Conservation (phyloP, 2,113 vertebrate species). For the Gallinago undulata region DNA sequence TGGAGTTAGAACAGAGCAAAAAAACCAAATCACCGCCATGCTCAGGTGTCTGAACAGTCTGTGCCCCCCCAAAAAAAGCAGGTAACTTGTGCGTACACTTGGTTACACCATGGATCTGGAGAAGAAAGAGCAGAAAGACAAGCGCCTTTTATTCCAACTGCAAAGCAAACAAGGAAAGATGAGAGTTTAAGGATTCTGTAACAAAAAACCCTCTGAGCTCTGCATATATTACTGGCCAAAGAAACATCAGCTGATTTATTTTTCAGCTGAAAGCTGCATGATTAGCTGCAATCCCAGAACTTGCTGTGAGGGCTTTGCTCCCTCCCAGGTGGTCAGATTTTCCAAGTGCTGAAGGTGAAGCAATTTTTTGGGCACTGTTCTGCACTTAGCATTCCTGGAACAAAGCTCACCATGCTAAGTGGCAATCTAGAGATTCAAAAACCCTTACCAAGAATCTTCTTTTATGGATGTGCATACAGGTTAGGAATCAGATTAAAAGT, state of each 20-base stretch:
- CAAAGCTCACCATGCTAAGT: background rate
- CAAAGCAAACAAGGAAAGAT: background rate
- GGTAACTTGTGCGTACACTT: fast-evolving
- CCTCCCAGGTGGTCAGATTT: background rate
- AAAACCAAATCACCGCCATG: background rate
- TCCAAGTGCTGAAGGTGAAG: background rate
- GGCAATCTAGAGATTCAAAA: background rate
- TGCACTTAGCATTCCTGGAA: background rate
- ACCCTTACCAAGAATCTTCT: too few species aligned
- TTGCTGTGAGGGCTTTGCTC: background rate
- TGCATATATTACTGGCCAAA: background rate
- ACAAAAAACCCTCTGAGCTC: background rate
- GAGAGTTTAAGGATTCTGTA: background rate
- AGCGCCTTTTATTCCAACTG: background rate
- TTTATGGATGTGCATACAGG: background rate
- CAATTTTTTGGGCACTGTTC: background rate
- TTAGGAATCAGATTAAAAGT: background rate
- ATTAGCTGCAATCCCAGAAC: background rate
- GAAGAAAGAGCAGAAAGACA: background rate
- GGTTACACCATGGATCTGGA: background rate
- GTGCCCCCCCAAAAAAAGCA: background rate
- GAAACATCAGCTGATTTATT: background rate
- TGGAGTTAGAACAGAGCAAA: background rate
- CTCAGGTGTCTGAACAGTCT: background rate
- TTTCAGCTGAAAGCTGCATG: background rate